These are phyloP conservation scores for Isichthys henryi DNA, from an alignment of 2,113 vertebrate genomes.

Conservation along the genomic window DNA sequence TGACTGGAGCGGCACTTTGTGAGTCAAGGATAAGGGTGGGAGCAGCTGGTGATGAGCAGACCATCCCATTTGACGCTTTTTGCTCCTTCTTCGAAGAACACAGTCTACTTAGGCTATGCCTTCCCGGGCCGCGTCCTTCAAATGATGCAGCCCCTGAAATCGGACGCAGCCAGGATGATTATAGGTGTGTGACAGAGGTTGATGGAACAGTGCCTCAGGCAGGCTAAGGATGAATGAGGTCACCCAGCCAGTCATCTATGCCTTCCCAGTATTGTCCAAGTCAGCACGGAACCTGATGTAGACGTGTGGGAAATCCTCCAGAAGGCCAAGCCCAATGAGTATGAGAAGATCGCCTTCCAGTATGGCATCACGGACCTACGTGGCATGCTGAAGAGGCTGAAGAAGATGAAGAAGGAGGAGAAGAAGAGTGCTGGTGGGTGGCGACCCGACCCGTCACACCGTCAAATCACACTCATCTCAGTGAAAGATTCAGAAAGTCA, in stretches of 20 bases:
- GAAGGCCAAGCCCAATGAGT: slow-evolving; percentile 70
- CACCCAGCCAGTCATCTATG: background rate
- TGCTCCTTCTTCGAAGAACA: background rate
- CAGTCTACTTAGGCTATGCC: background rate
- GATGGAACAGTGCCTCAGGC: background rate
- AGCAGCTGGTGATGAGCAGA: background rate
- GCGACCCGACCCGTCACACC: background rate
- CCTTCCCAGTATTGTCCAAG: slow-evolving; percentile 55
- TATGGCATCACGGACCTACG: slow-evolving; percentile 89
- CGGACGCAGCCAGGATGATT: background rate
- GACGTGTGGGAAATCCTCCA: slow-evolving; percentile 78
- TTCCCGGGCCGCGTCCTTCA: background rate
- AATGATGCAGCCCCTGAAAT: background rate
- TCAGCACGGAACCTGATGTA: slow-evolving; percentile 54
- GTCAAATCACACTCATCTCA: background rate
- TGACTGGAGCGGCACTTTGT: background rate
- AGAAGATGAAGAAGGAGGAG: slow-evolving; percentile 88
- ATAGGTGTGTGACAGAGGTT: background rate
- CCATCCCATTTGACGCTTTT: background rate
- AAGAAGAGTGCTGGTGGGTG: slow-evolving; percentile 83
- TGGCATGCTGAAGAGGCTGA: slow-evolving; percentile 90
- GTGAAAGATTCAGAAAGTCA: background rate
- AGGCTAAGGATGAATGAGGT: background rate
- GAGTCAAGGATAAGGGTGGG: background rate
- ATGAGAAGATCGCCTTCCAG: slow-evolving; percentile 95